Percentiles rank a stretch among this genome's conserved stretches.
phyloP scores from a whole-genome alignment of 2,888 invertebrate species.

The Andrena dorsata region DNA sequence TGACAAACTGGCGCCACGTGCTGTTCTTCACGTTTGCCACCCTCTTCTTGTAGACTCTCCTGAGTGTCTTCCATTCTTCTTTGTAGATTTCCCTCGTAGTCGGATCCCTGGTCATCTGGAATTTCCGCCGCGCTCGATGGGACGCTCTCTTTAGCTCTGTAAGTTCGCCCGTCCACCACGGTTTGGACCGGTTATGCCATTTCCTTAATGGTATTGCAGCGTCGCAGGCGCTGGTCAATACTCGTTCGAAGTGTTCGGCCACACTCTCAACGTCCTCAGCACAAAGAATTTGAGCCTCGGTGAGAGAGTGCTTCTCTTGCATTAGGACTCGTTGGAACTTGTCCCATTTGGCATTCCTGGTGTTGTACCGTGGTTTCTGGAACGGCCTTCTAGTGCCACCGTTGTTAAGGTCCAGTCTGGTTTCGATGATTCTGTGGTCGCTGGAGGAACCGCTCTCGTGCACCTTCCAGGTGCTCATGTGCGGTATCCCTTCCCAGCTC shows the following conservation, averaged over 20 bases:
- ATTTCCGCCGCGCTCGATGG: not conserved
- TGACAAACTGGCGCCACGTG: too few species aligned
- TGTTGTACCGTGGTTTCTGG: not conserved
- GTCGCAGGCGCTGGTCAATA: not conserved
- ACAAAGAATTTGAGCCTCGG: not conserved
- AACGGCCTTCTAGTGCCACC: not conserved
- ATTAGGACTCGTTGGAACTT: not conserved
- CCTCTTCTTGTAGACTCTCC: too few species aligned
- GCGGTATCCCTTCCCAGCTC: not conserved
- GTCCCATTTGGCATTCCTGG: slow-evolving; percentile 11
- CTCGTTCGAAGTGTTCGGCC: not conserved
- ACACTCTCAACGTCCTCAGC: slow-evolving; percentile 2
- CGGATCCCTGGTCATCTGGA: not conserved
- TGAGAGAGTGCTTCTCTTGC: not conserved
- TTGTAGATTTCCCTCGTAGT: not conserved
- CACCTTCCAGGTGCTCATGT: not conserved
- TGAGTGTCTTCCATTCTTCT: not conserved
- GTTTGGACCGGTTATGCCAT: not conserved
- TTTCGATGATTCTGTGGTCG: slow-evolving; percentile 10
- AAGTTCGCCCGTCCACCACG: not conserved
- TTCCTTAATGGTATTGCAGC: not conserved
- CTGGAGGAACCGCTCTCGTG: not conserved
- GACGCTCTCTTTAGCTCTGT: not conserved
- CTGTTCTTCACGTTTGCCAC: too few species aligned
- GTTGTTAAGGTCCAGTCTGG: not conserved